Conservation (phyloP, 1,140 invertebrate genomes). For the silkworm (Bombyx mori) region ASM3026992v2 NC_085107.1:7032501-7033000, state of each 20-base stretch:
- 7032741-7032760: too few species aligned
- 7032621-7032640: slow-evolving; percentile 20
- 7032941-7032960: slow-evolving; percentile 38
- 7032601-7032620: slow-evolving; percentile 11
- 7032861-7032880: slow-evolving; percentile 49
- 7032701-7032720: too few species aligned
- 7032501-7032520: slow-evolving; percentile 46
- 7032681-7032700: too few species aligned
- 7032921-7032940: slow-evolving; percentile 44
- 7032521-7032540: slow-evolving; percentile 60
- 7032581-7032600: slow-evolving; percentile 34
- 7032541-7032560: slow-evolving; percentile 58
- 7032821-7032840: slow-evolving; percentile 46
- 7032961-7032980: slow-evolving; percentile 58
- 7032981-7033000: slow-evolving; percentile 57
- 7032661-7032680: too few species aligned
- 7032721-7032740: too few species aligned
- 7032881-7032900: slow-evolving; percentile 42
- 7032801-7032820: slow-evolving; percentile 43
- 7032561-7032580: slow-evolving; percentile 57
- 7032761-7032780: slow-evolving; percentile 5
- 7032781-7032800: slow-evolving; percentile 20
- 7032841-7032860: slow-evolving; percentile 29
- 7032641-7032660: neutral
- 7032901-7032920: slow-evolving; percentile 37